Evolutionary conservation across 2,113 vertebrate species (phyloP), one percentile per base, ranked within the genome.

Genomic region (Colius striatus): DNA sequence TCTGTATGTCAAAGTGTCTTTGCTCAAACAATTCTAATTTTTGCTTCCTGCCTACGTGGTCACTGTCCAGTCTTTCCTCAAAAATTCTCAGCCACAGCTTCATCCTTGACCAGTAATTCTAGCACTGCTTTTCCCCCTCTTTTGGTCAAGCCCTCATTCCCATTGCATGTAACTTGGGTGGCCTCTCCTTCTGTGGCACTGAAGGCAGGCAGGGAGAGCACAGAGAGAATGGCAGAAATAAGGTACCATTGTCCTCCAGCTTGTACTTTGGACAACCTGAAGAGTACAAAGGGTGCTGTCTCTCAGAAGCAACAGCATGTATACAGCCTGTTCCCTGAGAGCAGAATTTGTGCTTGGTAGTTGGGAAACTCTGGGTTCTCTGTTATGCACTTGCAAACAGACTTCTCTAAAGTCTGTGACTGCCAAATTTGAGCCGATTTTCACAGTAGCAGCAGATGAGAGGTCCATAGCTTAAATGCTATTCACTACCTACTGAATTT

Each of bases 11-110:
- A 86, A 61, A 90, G 75, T 86, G 83, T 90, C 58, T 62, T 85
- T 96, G 82, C 67, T 81, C 9, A 13, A 86, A 68, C 7, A 4
- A 83, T 84, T 92, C 68, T 84, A 89, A 89, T 88, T 94, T 95
- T 94, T 92, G 48, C 76, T 96, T 97, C 96, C 96, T 97, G 90
- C 63, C 83, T 92, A n/a, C 26, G 96, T 95, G 94, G 94, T 95
- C 76, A 60, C 60, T 74, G 83, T 93, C 89, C 94, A 97, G 88
- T 34, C 75, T 84, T 94, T 80, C 86, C 34, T 88, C 73, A 84
- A 55, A 47, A 81, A 3, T 93, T 95, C 83, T 81, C 86, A 90
- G 55, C 32, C 70, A 67, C 63, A 77, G 38, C 84, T 93, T 95
- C 76, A 80, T 45, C 43, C 60, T 90, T 3, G 0, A 77, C 29